Percentiles rank a stretch among this genome's conserved stretches.
These are phyloP conservation scores for Limosa lapponica DNA, from an alignment of 2,797 vertebrate genomes.

Conservation along the genomic window DNA sequence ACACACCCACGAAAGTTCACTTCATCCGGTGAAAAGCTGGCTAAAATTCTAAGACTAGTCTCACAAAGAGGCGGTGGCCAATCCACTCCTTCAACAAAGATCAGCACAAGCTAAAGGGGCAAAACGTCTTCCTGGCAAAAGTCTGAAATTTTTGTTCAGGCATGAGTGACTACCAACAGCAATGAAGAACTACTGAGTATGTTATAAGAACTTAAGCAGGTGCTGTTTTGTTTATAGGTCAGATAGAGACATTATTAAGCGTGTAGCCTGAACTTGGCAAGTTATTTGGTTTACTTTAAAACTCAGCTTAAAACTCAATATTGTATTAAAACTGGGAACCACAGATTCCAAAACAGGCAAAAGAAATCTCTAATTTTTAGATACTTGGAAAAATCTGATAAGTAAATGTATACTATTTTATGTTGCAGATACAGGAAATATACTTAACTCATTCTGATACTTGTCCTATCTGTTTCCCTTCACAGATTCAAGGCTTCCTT, in stretches of 20 bases:
- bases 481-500: background rate
- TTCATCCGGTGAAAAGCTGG: background rate
- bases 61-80: background rate
- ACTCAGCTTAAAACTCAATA: background rate
- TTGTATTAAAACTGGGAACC: background rate
- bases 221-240: background rate
- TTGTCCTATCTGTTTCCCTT: background rate
- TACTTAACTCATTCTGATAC: background rate
- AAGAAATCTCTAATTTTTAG: background rate
- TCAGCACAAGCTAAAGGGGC: background rate
- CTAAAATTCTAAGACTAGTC: background rate
- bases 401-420: background rate
- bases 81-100: background rate
- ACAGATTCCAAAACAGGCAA: background rate
- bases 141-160: background rate
- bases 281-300: background rate
- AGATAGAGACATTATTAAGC: background rate
- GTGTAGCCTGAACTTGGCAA: background rate
- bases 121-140: background rate
- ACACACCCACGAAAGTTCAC: background rate
- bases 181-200: background rate
- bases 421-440: background rate
- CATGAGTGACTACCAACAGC: background rate
- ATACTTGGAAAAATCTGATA: background rate
- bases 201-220: background rate